A percentile compares a stretch with the other conserved stretches of the same genome.
Evolutionary conservation across 2,113 vertebrate genomes (phyloP).

Genomic region (Poeciliopsis retropinna): DNA sequence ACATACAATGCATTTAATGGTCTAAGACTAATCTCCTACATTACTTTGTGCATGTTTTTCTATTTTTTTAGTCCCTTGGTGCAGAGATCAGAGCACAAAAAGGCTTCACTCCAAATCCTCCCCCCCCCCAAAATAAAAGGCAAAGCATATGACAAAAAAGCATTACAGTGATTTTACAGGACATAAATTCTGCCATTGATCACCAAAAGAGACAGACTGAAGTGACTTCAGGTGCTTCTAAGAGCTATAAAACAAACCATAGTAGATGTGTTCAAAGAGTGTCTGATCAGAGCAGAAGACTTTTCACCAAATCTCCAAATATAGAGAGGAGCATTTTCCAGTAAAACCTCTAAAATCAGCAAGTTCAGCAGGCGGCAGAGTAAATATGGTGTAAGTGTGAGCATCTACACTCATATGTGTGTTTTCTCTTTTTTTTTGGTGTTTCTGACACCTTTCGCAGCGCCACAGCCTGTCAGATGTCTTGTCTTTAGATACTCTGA

Average conservation of each 20-base stretch:
- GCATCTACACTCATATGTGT: constrained; percentile 14
- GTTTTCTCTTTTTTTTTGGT: constrained; percentile 16
- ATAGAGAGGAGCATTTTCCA: constrained; percentile 50
- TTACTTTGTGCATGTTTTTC: not conserved
- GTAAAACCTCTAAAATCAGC: constrained; percentile 49
- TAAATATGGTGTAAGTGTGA: constrained; percentile 17
- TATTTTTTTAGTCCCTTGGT: constrained; percentile 5
- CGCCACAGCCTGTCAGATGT: constrained; percentile 60
- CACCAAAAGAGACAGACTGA: constrained; percentile 37
- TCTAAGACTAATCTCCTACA: not conserved
- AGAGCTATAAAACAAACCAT: constrained; percentile 49
- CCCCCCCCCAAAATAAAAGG: constrained; percentile 11
- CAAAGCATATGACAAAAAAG: constrained; percentile 25
- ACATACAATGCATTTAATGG: not conserved
- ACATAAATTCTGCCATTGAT: constrained; percentile 51
- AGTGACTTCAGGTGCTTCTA: constrained; percentile 45
- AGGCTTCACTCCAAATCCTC: constrained; percentile 7
- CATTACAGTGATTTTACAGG: constrained; percentile 28
- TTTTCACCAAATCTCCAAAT: constrained; percentile 55
- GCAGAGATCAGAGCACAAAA: constrained; percentile 20
- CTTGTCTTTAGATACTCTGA: constrained; percentile 61
- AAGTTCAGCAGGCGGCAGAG: constrained; percentile 43
- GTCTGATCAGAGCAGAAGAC: constrained; percentile 54
- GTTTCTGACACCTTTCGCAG: constrained; percentile 57
- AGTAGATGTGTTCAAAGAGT: constrained; percentile 42